Conservation (phyloP, 2,888 invertebrate species). For the Drosophila buzzatii region DNA sequence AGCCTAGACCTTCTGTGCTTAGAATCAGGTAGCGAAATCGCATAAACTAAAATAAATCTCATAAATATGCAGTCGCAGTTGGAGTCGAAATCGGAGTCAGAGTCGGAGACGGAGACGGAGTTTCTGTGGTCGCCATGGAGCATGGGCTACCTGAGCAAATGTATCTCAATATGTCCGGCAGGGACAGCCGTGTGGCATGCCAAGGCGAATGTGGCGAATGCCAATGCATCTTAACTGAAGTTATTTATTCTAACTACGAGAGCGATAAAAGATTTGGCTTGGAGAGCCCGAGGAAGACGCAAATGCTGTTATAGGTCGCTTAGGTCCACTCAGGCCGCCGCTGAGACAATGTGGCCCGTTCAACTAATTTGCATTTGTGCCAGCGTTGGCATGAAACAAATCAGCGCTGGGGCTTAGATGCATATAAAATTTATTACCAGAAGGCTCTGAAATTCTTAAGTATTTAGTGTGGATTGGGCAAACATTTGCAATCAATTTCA, state of each 20-base stretch:
- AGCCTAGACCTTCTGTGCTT: slow-evolving; percentile 54
- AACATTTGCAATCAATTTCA: slow-evolving; percentile 76
- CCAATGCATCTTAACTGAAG: slow-evolving; percentile 35
- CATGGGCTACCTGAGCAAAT: slow-evolving; percentile 54
- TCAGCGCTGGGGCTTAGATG: slow-evolving; percentile 51
- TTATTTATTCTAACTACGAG: slow-evolving; percentile 73
- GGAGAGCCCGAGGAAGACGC: slow-evolving; percentile 38
- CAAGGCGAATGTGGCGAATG: slow-evolving; percentile 19
- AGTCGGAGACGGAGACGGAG: neutral
- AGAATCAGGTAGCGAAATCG: slow-evolving; percentile 71
- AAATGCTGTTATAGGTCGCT: slow-evolving; percentile 76
- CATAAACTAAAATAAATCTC: slow-evolving; percentile 81
- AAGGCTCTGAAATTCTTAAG: slow-evolving; percentile 25
- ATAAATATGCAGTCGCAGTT: slow-evolving; percentile 68
- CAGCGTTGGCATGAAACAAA: slow-evolving; percentile 50
- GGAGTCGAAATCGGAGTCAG: neutral
- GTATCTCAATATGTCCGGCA: slow-evolving; percentile 66
- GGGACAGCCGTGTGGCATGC: slow-evolving; percentile 51
- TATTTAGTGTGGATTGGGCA: slow-evolving; percentile 49
- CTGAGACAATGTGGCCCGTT: slow-evolving; percentile 19
- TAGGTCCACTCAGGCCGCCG: slow-evolving; percentile 7
- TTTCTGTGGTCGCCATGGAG: slow-evolving; percentile 1
- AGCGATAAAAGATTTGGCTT: slow-evolving; percentile 70
- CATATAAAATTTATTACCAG: slow-evolving; percentile 68
- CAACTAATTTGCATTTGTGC: slow-evolving; percentile 68